phyloP scores from a whole-genome alignment of 2,797 vertebrate genomes.

The Argya squamiceps region DNA sequence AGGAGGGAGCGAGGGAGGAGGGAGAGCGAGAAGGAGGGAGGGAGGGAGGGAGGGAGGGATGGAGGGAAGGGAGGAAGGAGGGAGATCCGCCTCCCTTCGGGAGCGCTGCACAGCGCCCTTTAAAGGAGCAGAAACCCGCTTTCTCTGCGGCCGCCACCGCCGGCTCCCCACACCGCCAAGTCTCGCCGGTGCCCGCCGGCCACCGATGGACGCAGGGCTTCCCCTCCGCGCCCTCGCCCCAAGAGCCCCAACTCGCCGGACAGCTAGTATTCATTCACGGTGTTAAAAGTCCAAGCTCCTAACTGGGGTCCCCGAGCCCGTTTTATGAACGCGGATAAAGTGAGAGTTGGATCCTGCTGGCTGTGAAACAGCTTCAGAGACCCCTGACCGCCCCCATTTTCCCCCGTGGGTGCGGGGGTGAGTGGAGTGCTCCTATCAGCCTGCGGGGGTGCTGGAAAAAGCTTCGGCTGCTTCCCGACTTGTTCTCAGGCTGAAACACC shows the following conservation, averaged over 20 bases:
- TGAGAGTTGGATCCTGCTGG: background rate
- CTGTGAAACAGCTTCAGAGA: background rate
- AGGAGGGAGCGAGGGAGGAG: background rate
- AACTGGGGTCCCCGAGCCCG: background rate
- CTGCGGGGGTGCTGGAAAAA: background rate
- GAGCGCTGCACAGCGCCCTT: slow-evolving; percentile 69
- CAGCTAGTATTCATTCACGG: background rate
- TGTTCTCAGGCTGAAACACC: background rate
- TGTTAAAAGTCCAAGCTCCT: background rate
- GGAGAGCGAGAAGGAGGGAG: slow-evolving; percentile 17
- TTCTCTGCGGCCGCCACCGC: background rate
- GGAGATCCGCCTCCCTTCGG: slow-evolving; percentile 90
- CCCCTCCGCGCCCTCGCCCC: rapidly evolving
- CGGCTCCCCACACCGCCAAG: background rate
- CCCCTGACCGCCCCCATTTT: background rate
- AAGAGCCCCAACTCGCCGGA: background rate
- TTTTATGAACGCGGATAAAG: background rate
- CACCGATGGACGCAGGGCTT: background rate
- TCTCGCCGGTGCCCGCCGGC: background rate
- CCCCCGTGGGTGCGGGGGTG: background rate
- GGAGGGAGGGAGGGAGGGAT: slow-evolving; percentile 43
- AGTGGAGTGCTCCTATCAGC: background rate
- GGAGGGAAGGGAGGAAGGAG: slow-evolving; percentile 49
- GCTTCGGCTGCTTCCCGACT: background rate
- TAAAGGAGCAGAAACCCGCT: slow-evolving; percentile 75